Evolutionary conservation across 92 coral and sea anemone genomes (phyloP), one percentile per base, ranked within the genome.

Genomic region (Blastomussa wellsi): DNA sequence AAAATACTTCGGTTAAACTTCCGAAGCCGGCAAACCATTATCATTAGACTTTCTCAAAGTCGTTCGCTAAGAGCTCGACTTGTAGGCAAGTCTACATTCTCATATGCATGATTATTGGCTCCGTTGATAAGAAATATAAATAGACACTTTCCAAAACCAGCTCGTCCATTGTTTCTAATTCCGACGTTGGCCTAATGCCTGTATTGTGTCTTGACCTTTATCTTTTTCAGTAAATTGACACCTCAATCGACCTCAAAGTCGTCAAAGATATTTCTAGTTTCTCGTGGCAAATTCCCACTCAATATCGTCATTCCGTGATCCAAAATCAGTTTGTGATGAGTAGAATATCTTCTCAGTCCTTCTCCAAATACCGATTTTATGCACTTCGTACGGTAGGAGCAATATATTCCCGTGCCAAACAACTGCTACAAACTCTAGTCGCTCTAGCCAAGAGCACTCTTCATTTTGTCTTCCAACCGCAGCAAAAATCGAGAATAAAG

Each of bases 401-500:
- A 39, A 70, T 26, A 12, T 15, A 14, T 33, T 37, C 28, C 48
- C 38, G 62, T 7, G 36, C 84, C 72, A 80, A 42, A 32, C 42
- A 78, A 10, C 68, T n/a, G n/a, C n/a, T n/a, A n/a, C n/a, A n/a
- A n/a, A n/a, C n/a, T n/a, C n/a, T n/a, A n/a, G n/a, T n/a, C n/a
- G n/a, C n/a, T 33, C 35, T 16, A 36, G 24, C 80, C 72, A 8
- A 41, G 74, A 9, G 75, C 24, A 32, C 53, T 41, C 49, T 74
- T 83, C 87, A 42, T 74, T 83, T n/a, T 83, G 64, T 76, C 89
- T 24, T 86, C 86, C 37, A 88, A 78, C 20, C 84, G 74, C 1
- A 85, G 64, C 29, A 86, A 92, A 39, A 89, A 80, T n/a, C 92
- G 86, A 12, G 95, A 89, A 65, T 92, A 79, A 24, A 92, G 78